Conservation (phyloP, 2,888 invertebrate genomes). For the Callinectes sapidus region DNA sequence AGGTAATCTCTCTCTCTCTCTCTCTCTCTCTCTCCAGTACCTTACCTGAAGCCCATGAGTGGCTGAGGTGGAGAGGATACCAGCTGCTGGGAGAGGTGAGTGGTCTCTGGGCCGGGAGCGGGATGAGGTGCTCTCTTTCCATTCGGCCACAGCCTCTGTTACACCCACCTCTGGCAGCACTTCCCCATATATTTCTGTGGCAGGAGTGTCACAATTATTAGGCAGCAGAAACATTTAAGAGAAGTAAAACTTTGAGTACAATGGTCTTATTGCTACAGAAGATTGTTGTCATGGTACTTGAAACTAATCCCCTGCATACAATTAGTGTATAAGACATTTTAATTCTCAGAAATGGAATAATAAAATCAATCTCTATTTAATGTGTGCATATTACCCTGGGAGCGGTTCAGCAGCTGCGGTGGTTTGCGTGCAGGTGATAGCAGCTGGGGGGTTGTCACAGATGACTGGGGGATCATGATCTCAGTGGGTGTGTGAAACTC, state of each 20-base stretch:
- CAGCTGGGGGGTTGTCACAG: conserved; percentile 44
- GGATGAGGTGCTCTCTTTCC: neutral
- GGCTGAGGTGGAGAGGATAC: conserved; percentile 57
- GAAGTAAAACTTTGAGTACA: neutral
- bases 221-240: neutral
- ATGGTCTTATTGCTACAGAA: no score
- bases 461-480: conserved; percentile 30
- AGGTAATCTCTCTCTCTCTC: neutral
- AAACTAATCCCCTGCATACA: no score
- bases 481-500: conserved; percentile 55
- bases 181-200: conserved; percentile 73
- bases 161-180: conserved; percentile 74
- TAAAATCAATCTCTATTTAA: no score
- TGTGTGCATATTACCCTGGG: conserved; percentile 19
- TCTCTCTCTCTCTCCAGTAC: neutral
- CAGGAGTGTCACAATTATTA: neutral
- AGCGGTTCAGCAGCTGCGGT: conserved; percentile 35
- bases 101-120: conserved; percentile 1
- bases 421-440: conserved; percentile 45
- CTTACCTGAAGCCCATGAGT: conserved; percentile 65
- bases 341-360: no score
- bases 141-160: neutral
- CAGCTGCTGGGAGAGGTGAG: conserved; percentile 63
- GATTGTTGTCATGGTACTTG: no score
- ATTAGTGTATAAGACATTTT: no score